These are phyloP conservation scores for Diloba caeruleocephala DNA, from an alignment of 2,888 invertebrate species.

Conservation along the genomic window DNA sequence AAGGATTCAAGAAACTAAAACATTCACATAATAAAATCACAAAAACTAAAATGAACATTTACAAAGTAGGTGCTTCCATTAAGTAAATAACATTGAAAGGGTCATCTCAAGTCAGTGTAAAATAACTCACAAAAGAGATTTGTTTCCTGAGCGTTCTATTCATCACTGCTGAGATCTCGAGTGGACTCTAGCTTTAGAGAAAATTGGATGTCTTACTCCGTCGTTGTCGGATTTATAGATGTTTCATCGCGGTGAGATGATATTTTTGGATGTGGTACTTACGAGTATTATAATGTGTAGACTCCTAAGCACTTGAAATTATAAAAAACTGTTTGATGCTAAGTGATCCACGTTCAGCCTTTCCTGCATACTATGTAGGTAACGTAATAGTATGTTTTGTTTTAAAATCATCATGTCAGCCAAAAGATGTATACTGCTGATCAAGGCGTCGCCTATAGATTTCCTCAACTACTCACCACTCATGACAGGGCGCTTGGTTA, in stretches of 20 bases:
- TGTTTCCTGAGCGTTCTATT: slow-evolving; percentile 80
- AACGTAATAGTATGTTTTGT: too few species aligned
- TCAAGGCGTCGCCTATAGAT: too few species aligned
- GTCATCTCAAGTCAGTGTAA: slow-evolving; percentile 68
- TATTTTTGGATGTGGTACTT: slow-evolving; percentile 56
- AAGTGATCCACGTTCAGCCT: too few species aligned
- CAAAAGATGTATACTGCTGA: too few species aligned
- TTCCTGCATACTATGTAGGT: too few species aligned
- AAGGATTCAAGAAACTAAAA: not conserved
- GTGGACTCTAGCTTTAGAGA: slow-evolving; percentile 84
- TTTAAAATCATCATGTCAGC: too few species aligned
- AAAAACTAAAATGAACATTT: slow-evolving; percentile 12
- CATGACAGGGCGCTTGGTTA: too few species aligned
- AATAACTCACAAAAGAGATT: slow-evolving; percentile 79
- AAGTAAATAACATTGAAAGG: slow-evolving; percentile 66
- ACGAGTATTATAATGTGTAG: too few species aligned
- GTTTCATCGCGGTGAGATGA: slow-evolving; percentile 60
- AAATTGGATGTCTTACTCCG: slow-evolving; percentile 85
- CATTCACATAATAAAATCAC: not conserved
- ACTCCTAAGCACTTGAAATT: too few species aligned
- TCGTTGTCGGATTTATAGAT: slow-evolving; percentile 81
- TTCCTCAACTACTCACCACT: too few species aligned
- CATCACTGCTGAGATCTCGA: slow-evolving; percentile 82
- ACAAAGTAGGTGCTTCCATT: slow-evolving; percentile 51
- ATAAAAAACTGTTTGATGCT: too few species aligned